Conservation (phyloP, 2,113 vertebrate species). For the Equus przewalskii region DNA sequence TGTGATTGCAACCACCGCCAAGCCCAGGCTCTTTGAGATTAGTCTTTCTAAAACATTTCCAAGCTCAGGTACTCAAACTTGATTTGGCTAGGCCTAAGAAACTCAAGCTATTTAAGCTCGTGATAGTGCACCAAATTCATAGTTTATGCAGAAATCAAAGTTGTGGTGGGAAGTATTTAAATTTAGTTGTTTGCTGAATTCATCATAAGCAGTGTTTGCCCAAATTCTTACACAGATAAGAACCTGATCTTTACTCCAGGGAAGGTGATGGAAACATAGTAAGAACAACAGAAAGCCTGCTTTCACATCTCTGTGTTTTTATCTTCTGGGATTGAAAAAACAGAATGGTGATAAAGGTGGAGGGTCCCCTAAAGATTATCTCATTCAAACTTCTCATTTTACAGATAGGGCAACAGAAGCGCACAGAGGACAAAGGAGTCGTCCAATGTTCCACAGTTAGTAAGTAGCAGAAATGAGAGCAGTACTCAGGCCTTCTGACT, state of each 20-base stretch:
- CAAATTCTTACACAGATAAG: neutral
- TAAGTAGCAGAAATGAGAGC: neutral
- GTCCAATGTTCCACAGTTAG: neutral
- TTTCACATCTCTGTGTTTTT: slow-evolving; percentile 39
- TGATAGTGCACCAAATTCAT: neutral
- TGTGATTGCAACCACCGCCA: neutral
- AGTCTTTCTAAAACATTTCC: neutral
- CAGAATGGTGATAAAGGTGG: neutral
- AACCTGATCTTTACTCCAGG: neutral
- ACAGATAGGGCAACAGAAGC: neutral
- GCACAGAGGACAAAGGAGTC: neutral
- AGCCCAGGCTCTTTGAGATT: neutral
- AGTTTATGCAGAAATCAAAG: slow-evolving; percentile 37
- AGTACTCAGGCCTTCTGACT: neutral
- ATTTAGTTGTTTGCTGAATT: slow-evolving; percentile 49
- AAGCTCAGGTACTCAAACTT: slow-evolving; percentile 36
- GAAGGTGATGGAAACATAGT: neutral
- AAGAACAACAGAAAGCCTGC: neutral
- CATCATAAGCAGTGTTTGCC: neutral
- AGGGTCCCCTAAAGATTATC: neutral
- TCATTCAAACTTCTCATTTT: slow-evolving; percentile 39
- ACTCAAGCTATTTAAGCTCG: neutral
- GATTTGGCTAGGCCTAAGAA: neutral
- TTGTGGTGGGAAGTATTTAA: neutral
- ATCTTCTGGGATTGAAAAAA: slow-evolving; percentile 14